phyloP scores from a whole-genome alignment of 2,888 invertebrate genomes.

The Euspilapteryx auroguttella region DNA sequence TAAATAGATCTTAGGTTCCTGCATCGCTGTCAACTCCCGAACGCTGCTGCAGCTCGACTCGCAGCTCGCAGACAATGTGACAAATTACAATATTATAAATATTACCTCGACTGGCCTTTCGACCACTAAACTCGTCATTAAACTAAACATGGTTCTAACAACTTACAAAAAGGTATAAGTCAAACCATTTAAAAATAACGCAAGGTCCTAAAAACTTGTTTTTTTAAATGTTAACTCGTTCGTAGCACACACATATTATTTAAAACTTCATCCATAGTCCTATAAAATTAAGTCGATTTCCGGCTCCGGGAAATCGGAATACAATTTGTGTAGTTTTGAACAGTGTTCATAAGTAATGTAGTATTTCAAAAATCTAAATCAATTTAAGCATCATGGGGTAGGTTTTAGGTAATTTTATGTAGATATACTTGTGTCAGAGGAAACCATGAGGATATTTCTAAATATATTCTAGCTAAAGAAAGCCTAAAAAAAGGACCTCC shows the following conservation, averaged over 20 bases:
- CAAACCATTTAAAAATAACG: slow-evolving; percentile 46
- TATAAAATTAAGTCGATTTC: too few relatives aligned
- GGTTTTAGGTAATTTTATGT: too few relatives aligned
- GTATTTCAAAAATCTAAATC: too few relatives aligned
- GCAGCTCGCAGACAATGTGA: slow-evolving; percentile 17
- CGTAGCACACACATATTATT: slow-evolving; percentile 53
- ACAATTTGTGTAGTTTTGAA: too few relatives aligned
- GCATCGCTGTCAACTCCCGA: slow-evolving; percentile 6
- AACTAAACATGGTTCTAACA: slow-evolving; percentile 48
- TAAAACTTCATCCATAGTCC: too few relatives aligned
- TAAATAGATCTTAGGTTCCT: slow-evolving; percentile 19
- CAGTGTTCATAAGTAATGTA: too few relatives aligned
- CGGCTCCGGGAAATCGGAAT: too few relatives aligned
- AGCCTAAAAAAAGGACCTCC: too few relatives aligned
- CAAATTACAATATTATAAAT: slow-evolving; percentile 10
- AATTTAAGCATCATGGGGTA: too few relatives aligned
- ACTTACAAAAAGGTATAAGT: slow-evolving; percentile 52
- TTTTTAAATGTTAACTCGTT: slow-evolving; percentile 54
- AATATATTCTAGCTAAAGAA: too few relatives aligned
- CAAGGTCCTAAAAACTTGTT: slow-evolving; percentile 49
- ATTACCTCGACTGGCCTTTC: slow-evolving; percentile 28
- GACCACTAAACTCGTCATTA: slow-evolving; percentile 48
- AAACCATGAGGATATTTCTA: too few relatives aligned
- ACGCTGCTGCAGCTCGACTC: slow-evolving; percentile 6
- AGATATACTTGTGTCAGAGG: too few relatives aligned